Conservation (phyloP, 2,113 vertebrate genomes). For the Polyodon spathula region DNA sequence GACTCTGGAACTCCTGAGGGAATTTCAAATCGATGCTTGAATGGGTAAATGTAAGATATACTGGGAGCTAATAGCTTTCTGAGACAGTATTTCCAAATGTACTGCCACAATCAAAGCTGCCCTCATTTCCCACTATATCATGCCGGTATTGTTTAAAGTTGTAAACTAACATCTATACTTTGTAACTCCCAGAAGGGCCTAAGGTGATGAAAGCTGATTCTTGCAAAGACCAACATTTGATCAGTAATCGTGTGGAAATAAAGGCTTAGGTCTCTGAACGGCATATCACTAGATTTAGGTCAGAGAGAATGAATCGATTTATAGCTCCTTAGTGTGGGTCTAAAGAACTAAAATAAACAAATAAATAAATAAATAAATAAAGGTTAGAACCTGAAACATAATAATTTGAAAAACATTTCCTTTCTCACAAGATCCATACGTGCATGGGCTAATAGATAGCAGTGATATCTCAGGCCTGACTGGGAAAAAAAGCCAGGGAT, state of each 20-base stretch:
- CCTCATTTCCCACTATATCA: neutral
- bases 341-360: neutral
- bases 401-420: neutral
- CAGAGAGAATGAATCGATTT: neutral
- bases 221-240: neutral
- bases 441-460: too few species aligned
- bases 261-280: neutral
- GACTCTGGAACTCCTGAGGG: neutral
- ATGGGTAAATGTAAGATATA: neutral
- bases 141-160: neutral
- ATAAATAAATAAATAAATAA: neutral
- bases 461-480: neutral
- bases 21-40: neutral
- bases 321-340: neutral
- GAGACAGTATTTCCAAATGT: neutral
- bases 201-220: too few species aligned
- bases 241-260: neutral
- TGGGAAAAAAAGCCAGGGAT: too few species aligned
- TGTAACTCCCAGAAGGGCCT: neutral
- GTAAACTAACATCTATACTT: neutral
- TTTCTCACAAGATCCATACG: too few species aligned
- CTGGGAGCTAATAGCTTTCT: neutral
- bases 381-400: neutral
- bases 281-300: neutral
- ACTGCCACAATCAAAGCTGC: neutral